Evolutionary conservation across 2,113 vertebrate species (phyloP).

Genomic region (Himantopus leucocephalus): DNA sequence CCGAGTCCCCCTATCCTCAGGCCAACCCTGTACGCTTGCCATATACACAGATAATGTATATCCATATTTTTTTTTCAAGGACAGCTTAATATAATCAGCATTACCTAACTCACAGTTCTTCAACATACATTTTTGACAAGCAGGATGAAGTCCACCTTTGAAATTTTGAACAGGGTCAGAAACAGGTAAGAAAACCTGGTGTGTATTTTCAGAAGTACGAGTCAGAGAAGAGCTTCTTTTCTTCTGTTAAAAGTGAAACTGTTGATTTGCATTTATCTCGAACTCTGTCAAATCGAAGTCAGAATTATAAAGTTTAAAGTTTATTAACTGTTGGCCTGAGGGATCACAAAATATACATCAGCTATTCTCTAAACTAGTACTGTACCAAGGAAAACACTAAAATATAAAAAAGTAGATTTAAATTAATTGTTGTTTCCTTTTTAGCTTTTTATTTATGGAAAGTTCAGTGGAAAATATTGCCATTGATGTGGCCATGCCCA

Average conservation of each 20-base stretch:
- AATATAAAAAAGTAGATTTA: not conserved
- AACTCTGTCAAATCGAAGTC: not conserved
- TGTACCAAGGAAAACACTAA: not conserved
- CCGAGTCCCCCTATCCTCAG: fast-evolving
- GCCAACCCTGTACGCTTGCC: not conserved
- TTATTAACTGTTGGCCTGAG: not conserved
- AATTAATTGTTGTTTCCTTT: not conserved
- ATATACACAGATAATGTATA: fast-evolving
- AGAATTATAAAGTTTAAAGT: not conserved
- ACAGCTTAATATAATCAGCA: not conserved
- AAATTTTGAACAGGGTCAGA: not conserved
- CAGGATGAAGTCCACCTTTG: not conserved
- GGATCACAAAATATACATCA: not conserved
- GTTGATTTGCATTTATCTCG: not conserved
- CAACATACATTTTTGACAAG: not conserved
- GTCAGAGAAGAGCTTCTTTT: not conserved
- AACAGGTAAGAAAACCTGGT: not conserved
- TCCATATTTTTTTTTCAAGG: not conserved
- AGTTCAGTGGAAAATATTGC: not conserved
- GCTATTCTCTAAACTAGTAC: not conserved
- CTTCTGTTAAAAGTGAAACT: not conserved
- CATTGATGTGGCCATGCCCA: not conserved
- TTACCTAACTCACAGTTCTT: not conserved
- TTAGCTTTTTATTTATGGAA: not conserved
- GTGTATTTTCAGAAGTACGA: not conserved